phyloP scores from a whole-genome alignment of 2,113 vertebrate genomes.

The Gasterosteus nipponicus region DNA sequence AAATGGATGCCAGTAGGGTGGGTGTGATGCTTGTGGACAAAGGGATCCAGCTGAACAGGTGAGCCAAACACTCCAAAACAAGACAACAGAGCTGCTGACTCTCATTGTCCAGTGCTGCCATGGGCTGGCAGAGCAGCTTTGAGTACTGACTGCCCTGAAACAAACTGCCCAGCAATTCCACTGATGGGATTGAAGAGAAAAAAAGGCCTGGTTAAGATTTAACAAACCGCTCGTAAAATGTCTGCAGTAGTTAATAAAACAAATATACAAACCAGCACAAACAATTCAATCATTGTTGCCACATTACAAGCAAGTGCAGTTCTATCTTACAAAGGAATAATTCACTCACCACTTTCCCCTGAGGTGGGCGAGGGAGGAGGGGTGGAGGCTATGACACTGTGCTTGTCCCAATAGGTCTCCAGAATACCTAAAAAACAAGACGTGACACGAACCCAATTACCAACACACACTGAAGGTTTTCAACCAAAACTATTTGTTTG shows the following conservation, averaged over 20 bases:
- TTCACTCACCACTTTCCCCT: slow-evolving; percentile 89
- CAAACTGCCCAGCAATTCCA: slow-evolving; percentile 87
- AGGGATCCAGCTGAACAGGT: slow-evolving; percentile 99
- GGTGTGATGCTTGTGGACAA: slow-evolving; percentile 96
- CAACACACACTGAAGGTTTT: background rate
- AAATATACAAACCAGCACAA: background rate
- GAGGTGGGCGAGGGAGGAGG: slow-evolving; percentile 97
- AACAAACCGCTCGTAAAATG: background rate
- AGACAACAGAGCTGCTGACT: slow-evolving; percentile 93
- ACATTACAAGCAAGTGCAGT: background rate
- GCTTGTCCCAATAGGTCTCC: slow-evolving; percentile 97
- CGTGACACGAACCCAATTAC: background rate
- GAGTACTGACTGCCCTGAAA: slow-evolving; percentile 89
- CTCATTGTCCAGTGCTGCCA: slow-evolving; percentile 90
- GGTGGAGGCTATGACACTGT: slow-evolving; percentile 93
- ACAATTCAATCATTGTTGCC: background rate
- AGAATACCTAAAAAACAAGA: slow-evolving; percentile 86
- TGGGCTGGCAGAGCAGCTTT: slow-evolving; percentile 91
- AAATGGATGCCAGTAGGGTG: slow-evolving; percentile 95
- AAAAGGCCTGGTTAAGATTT: slow-evolving; percentile 12
- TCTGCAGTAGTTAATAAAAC: background rate
- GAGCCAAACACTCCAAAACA: slow-evolving; percentile 95
- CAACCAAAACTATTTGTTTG: background rate
- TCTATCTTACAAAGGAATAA: background rate
- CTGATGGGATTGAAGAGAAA: slow-evolving; percentile 53